Percentiles rank a stretch among this genome's conserved stretches.
phyloP scores from a whole-genome alignment of 1,140 invertebrate species.

The Ceratoteleas bidentatus region DNA sequence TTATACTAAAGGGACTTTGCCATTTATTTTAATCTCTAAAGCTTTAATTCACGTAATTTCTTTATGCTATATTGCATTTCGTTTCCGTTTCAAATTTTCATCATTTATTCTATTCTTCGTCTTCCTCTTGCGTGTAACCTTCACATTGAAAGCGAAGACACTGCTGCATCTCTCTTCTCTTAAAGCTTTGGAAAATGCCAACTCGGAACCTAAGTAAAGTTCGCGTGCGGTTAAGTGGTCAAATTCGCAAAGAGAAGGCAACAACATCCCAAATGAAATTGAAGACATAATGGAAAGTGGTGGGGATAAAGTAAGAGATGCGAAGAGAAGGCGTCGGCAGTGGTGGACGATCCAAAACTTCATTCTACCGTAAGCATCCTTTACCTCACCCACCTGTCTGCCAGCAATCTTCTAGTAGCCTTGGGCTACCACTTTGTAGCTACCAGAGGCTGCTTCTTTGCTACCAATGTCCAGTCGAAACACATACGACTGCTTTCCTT shows the following conservation, averaged over 20 bases:
- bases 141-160: slow-evolving; percentile 29
- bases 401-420: slow-evolving; percentile 82
- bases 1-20: no score
- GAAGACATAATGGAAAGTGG: slow-evolving; percentile 34
- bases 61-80: slow-evolving; percentile 17
- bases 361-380: slow-evolving; percentile 70
- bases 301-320: slow-evolving; percentile 54
- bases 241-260: slow-evolving; percentile 59
- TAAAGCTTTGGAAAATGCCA: slow-evolving; percentile 62
- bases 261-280: slow-evolving; percentile 68
- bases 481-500: slow-evolving; percentile 55
- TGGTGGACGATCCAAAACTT: slow-evolving; percentile 53
- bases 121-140: slow-evolving; percentile 20
- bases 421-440: slow-evolving; percentile 80
- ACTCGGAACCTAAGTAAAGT: slow-evolving; percentile 68
- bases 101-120: slow-evolving; percentile 40
- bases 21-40: no score
- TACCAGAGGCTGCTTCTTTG: slow-evolving; percentile 81
- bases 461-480: slow-evolving; percentile 75
- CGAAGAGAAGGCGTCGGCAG: slow-evolving; percentile 57
- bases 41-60: no score
- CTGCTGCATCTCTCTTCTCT: slow-evolving; percentile 34
- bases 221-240: slow-evolving; percentile 80
- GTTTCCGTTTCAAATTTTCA: slow-evolving; percentile 53
- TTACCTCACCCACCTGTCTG: slow-evolving; percentile 81